Base-by-base conservation (phyloP, 1,140 invertebrate genomes). In the Aphelenchoides fujianensis region DNA sequence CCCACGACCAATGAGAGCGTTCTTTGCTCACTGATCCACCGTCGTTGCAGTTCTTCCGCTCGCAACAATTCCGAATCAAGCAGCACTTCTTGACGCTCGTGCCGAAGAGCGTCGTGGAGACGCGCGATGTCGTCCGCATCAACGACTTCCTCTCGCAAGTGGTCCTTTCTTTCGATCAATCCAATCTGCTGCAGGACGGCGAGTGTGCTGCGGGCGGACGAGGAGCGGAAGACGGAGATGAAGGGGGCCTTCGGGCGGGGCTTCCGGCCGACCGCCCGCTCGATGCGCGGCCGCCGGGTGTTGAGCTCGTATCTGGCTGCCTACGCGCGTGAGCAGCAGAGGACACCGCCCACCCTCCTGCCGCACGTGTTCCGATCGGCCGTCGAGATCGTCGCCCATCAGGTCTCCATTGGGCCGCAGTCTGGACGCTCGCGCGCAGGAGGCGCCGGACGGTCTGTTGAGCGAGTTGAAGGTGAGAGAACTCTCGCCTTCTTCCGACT, bases 161-260 rank as follows among this genome's bases (percentile, higher is more conserved):
- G 12, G 12, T 19, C 23, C 52, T 63, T 63, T 23, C 27, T 23
- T 2, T 63, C 61, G 1, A 19, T 63, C 30, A 63, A 48, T 23
- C 12, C 12, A 48, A 16, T 48, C 41, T 48, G 12, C 23, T 48
- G 12, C 41, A 48, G 41, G 23, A 48, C 41, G 23, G 23, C 23
- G 41, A 48, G 41, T 48, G 41, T 48, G 12, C 23, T 63, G 30
- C 32, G 61, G 23, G 23, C 23, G 3, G 61, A 63, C 31, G 61
- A 63, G 30, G 61, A 37, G 3, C 61, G 61, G 2, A 63, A 63
- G 52, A 19, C 23, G 27, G 61, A 63, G 52, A 23, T 63, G 23
- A 23, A 63, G 52, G 16, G 61, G 19, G 3, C 27, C 23, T 30
- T 48, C 23, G 41, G 41, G 12, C 41, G 41, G 12, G 41, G 41